Conservation (phyloP, 2,113 vertebrate genomes). For the rabbit (Oryctolagus cuniculus) region DNA sequence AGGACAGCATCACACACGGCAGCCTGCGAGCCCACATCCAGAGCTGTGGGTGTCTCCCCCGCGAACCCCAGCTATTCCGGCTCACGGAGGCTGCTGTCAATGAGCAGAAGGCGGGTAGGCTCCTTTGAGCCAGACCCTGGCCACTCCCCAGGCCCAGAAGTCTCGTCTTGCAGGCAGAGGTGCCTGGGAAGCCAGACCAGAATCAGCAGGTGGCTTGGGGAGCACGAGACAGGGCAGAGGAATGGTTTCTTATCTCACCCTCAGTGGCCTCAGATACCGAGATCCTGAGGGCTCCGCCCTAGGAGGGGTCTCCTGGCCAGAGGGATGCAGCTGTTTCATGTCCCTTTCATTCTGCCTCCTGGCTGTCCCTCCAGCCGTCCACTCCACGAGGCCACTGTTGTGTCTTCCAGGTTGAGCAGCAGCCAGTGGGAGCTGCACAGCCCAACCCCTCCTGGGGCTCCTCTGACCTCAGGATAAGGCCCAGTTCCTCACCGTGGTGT, state of each 20-base stretch:
- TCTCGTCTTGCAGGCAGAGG: background rate
- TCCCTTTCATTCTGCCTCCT: background rate
- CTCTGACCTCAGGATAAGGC: background rate
- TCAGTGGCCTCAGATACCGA: background rate
- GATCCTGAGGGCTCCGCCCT: background rate
- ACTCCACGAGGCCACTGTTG: background rate
- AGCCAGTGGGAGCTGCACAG: too few species aligned
- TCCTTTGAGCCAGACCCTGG: background rate
- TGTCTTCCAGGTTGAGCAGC: background rate
- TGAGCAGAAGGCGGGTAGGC: background rate
- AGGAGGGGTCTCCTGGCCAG: background rate
- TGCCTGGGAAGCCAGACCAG: background rate
- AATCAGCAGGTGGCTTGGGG: background rate
- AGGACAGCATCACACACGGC: fast-evolving
- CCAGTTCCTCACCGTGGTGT: background rate
- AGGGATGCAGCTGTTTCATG: too few species aligned
- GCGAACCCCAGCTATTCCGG: background rate
- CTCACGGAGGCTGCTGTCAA: background rate
- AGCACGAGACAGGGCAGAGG: background rate
- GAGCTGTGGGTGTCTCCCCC: background rate
- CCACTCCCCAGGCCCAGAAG: background rate
- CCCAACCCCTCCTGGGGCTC: background rate
- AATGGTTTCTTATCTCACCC: background rate
- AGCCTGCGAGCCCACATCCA: background rate
- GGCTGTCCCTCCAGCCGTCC: background rate